Base-by-base conservation (phyloP, 2,113 vertebrate genomes). In the Lethenteron reissneri region DNA sequence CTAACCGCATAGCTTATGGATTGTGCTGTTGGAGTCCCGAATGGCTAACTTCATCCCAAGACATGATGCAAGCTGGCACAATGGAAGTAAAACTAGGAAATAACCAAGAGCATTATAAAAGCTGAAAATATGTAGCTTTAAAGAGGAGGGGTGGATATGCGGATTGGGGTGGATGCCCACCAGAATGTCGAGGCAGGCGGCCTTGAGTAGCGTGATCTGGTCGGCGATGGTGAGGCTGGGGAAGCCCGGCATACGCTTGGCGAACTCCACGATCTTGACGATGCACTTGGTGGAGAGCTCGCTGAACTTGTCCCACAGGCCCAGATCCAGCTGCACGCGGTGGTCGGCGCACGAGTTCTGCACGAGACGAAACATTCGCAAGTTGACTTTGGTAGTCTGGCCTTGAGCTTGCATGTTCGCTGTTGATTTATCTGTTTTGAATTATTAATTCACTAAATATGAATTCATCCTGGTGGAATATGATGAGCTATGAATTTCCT, bases 261-360 rank as follows among this genome's bases (percentile, higher is more conserved):
- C 92, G 83, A 97, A 97, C 80, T 97, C 92, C 85, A 97, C 92
- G 71, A 96, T 97, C 84, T 97, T 97, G 80, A 97, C 95, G 85
- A 97, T 97, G 90, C 92, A 97, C 88, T 96, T 97, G n/a, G 92
- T 97, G 78, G 92, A 89, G 81, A 97, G 85, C 81, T 97, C 92
- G 56, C 92, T 97, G 86, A 97, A 97, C 81, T 97, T 97, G 81
- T 97, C 92, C 92, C 92, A 97, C 71, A 97, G 88, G 72, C 90
- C 91, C 68, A 96, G 86, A 81, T 97, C 92, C 81, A 97, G 83
- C 69, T 89, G 85, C 76, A 97, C 88, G 17, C 92, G 87, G 74
- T 94, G 90, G 76, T 97, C 92, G 19, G 92, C 88, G 3, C 92
- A 94, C 72, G 90, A 96, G 79, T 95, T 97, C 92, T 95, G 81